Conservation (phyloP, 2,113 vertebrate species). For the Grus americana region DNA sequence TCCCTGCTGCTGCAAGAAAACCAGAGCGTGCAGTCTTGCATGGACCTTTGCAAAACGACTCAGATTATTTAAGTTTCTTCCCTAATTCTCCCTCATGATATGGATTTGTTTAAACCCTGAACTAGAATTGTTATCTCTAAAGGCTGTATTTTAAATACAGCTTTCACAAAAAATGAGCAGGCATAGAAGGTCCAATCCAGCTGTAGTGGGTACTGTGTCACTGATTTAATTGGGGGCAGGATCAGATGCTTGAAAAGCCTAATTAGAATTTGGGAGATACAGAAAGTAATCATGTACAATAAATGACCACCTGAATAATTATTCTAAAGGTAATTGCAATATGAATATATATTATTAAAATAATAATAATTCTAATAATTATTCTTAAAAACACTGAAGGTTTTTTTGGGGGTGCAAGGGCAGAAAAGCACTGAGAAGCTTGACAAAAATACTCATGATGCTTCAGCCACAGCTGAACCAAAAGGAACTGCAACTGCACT, state of each 20-base stretch:
- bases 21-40: not conserved
- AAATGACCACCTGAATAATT: not conserved
- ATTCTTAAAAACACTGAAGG: not conserved
- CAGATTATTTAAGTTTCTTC: not conserved
- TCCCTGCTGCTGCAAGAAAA: not conserved
- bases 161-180: not conserved
- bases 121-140: not conserved
- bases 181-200: not conserved
- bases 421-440: not conserved
- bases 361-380: not conserved
- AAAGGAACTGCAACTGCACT: not conserved
- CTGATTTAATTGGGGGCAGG: not conserved
- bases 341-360: not conserved
- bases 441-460: not conserved
- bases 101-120: not conserved
- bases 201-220: not conserved
- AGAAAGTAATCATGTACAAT: not conserved
- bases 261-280: not conserved
- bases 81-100: not conserved
- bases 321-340: not conserved
- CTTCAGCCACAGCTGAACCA: not conserved
- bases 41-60: not conserved
- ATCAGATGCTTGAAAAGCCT: not conserved
- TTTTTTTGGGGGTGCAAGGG: rapidly evolving
- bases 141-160: not conserved